Conservation (phyloP, 2,888 invertebrate genomes). For the Nemoura dubitans region DNA sequence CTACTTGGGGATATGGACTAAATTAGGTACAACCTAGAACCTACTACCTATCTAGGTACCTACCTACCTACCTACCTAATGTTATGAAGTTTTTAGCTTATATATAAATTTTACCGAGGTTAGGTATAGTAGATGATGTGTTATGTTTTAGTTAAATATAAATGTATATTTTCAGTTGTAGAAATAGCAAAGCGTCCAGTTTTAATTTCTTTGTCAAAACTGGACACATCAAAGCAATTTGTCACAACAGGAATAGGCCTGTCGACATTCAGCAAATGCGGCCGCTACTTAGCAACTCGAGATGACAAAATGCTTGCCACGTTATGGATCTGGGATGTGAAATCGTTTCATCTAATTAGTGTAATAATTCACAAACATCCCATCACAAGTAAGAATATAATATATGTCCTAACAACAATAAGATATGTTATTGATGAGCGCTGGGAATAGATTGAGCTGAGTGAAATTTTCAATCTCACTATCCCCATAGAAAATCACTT, state of each 20-base stretch:
- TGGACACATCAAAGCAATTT: not conserved
- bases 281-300: conserved; percentile 41
- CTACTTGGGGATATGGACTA: too few species aligned
- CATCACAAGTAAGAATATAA: conserved; percentile 14
- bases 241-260: not conserved
- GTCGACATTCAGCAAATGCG: conserved; percentile 36
- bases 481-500: too few species aligned
- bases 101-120: too few species aligned
- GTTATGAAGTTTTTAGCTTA: too few species aligned
- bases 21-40: too few species aligned
- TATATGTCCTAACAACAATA: not conserved
- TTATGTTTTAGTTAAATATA: too few species aligned
- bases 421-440: too few species aligned
- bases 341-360: conserved; percentile 17
- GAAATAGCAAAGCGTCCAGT: conserved; percentile 15
- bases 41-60: too few species aligned
- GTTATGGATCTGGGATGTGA: conserved; percentile 44
- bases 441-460: too few species aligned
- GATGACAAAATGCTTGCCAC: conserved; percentile 41
- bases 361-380: conserved; percentile 32
- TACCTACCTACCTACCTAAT: too few species aligned
- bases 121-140: too few species aligned
- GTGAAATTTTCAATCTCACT: too few species aligned
- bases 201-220: not conserved
- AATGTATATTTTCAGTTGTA: not conserved